A percentile compares a stretch with the other conserved stretches of the same genome.
Conservation (phyloP, 2,888 invertebrate genomes). For the Eristalinus aeneus region DNA sequence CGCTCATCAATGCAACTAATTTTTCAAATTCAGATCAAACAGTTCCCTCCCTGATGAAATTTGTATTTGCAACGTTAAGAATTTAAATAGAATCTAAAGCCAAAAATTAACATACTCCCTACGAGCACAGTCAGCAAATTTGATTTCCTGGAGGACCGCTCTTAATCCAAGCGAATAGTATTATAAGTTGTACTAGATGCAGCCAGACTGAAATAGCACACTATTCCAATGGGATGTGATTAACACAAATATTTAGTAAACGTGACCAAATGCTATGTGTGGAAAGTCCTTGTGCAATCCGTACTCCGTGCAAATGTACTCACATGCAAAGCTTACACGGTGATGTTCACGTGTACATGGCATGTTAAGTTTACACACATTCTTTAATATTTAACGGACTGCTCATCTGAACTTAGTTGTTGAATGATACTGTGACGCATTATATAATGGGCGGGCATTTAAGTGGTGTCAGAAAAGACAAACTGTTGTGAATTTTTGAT, state of each 20-base stretch:
- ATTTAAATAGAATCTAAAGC: not conserved
- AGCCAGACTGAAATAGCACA: not conserved
- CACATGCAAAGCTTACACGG: not conserved
- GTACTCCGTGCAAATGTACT: slow-evolving; percentile 13
- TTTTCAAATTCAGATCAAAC: not conserved
- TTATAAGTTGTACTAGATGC: not conserved
- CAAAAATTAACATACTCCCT: not conserved
- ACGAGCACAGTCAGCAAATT: not conserved
- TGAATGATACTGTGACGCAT: too few relatives aligned
- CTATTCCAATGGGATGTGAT: slow-evolving; percentile 36
- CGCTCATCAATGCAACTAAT: not conserved
- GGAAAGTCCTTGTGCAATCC: slow-evolving; percentile 27
- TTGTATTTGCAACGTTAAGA: not conserved
- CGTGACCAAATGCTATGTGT: slow-evolving; percentile 50
- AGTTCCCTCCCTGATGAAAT: not conserved
- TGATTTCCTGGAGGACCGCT: not conserved
- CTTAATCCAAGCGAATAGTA: not conserved
- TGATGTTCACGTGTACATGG: not conserved
- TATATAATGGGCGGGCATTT: too few relatives aligned
- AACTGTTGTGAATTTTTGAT: too few relatives aligned
- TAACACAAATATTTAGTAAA: slow-evolving; percentile 56
- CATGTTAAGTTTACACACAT: not conserved
- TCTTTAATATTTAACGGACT: not conserved
- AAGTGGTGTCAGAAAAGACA: too few relatives aligned
- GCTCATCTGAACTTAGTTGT: too few relatives aligned